phyloP scores from a whole-genome alignment of 2,888 invertebrate species.

The Caenorhabditis angaria region DNA sequence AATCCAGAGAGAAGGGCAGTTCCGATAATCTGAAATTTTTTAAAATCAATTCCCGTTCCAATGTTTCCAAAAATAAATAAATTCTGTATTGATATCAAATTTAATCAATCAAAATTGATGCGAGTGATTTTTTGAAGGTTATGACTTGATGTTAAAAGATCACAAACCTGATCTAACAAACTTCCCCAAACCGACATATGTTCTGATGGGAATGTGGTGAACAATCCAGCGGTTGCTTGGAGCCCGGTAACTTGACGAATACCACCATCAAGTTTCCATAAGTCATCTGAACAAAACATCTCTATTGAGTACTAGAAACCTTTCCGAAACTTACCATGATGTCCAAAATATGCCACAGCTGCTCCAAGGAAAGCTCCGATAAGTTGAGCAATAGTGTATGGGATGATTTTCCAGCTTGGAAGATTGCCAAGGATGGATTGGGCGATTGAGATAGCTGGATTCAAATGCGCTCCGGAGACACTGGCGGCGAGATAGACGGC shows the following conservation, averaged over 20 bases:
- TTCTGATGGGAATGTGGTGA: constrained; percentile 75
- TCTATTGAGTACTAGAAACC: background rate
- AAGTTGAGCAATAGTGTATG: constrained; percentile 61
- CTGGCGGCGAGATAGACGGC: constrained; percentile 66
- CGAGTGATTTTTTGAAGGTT: background rate
- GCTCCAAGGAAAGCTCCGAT: constrained; percentile 70
- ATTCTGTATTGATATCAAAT: no score
- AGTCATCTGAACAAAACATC: constrained; percentile 61
- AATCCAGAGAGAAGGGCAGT: constrained; percentile 69
- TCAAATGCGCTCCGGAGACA: constrained; percentile 68
- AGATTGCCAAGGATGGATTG: constrained; percentile 63
- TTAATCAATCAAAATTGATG: no score
- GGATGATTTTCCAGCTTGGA: constrained; percentile 48
- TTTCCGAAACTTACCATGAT: constrained; percentile 55
- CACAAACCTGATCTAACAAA: constrained; percentile 75
- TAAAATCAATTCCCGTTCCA: background rate
- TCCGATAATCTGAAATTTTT: constrained; percentile 66
- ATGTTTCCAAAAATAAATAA: background rate
- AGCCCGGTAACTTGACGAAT: constrained; percentile 70
- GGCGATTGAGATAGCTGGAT: constrained; percentile 66
- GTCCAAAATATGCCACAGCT: constrained; percentile 66
- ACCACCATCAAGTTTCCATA: constrained; percentile 73
- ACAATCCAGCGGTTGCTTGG: constrained; percentile 76
- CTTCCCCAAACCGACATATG: constrained; percentile 73
- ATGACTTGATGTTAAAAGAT: background rate